These are phyloP conservation scores for Pocillopora meandrina DNA, from an alignment of 92 coral and sea anemone genomes.

Conservation along the genomic window DNA sequence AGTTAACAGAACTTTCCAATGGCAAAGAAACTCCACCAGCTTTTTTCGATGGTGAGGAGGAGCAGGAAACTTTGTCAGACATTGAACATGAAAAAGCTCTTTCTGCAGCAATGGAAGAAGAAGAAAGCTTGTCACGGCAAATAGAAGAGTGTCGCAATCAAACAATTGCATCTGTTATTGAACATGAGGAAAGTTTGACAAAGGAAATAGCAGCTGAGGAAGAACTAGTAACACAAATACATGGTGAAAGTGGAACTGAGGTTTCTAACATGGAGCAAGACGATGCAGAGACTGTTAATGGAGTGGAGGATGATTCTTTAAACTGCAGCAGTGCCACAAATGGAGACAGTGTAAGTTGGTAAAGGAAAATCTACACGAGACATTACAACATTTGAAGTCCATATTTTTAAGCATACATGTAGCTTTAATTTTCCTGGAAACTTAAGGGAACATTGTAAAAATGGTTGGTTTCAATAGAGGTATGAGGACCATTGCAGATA, in stretches of 20 bases:
- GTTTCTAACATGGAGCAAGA: slow-evolving; percentile 70
- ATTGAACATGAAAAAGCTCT: slow-evolving; percentile 94
- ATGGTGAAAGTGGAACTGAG: slow-evolving; percentile 69
- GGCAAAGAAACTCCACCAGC: slow-evolving; percentile 30
- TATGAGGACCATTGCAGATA: too few species aligned
- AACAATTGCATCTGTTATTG: slow-evolving; percentile 92
- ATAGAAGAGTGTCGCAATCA: slow-evolving; percentile 86
- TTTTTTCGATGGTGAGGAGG: slow-evolving; percentile 63
- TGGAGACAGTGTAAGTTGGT: slow-evolving; percentile 36
- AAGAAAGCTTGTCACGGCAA: slow-evolving; percentile 81
- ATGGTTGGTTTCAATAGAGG: too few species aligned
- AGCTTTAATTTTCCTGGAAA: too few species aligned
- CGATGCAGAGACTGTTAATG: slow-evolving; percentile 10
- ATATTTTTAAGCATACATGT: too few species aligned
- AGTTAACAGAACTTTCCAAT: not conserved
- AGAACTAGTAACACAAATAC: slow-evolving; percentile 87
- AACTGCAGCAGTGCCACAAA: slow-evolving; percentile 17
- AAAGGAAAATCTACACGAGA: not conserved
- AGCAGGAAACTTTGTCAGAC: slow-evolving; percentile 79
- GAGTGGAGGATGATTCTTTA: not conserved
- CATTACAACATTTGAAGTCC: too few species aligned
- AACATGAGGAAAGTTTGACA: slow-evolving; percentile 84
- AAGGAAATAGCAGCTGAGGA: slow-evolving; percentile 90
- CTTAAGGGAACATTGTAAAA: too few species aligned
- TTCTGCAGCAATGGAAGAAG: slow-evolving; percentile 88